Evolutionary conservation across 2,888 invertebrate genomes (phyloP).

Genomic region (Villa cingulata): DNA sequence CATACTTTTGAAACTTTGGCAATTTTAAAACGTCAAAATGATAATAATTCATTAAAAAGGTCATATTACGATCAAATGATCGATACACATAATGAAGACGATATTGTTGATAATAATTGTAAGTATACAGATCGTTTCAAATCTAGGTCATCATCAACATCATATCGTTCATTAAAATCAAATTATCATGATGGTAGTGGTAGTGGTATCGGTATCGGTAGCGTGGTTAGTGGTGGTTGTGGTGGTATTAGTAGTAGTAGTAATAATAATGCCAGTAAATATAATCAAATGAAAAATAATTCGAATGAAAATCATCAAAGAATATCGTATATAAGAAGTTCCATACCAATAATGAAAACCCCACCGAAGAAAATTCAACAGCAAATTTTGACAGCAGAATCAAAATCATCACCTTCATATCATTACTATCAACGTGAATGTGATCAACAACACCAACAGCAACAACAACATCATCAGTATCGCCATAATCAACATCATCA

Average conservation of each 20-base stretch:
- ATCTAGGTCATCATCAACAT: too few relatives aligned
- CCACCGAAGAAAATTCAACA: too few relatives aligned
- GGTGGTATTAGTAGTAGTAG: background rate
- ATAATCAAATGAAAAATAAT: constrained; percentile 31
- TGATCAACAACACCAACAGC: background rate
- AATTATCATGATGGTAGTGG: background rate
- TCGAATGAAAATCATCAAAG: constrained; percentile 27
- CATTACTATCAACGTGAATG: too few relatives aligned
- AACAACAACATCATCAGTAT: constrained; percentile 6
- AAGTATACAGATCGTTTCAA: background rate
- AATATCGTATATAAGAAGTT: background rate
- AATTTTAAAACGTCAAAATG: constrained; percentile 23
- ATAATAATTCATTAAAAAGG: constrained; percentile 9
- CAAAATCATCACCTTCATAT: too few relatives aligned
- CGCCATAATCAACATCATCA: constrained; percentile 4
- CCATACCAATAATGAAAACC: too few relatives aligned
- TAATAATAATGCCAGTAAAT: constrained; percentile 24
- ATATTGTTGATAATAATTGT: background rate
- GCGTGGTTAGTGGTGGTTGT: too few relatives aligned
- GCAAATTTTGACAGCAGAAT: too few relatives aligned
- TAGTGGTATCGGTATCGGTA: too few relatives aligned
- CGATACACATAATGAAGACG: background rate
- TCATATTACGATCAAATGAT: background rate
- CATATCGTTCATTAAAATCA: constrained; percentile 7
- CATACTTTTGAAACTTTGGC: constrained; percentile 35